Base-by-base conservation (phyloP, 2,888 invertebrate species). In the Lithosia quadra region DNA sequence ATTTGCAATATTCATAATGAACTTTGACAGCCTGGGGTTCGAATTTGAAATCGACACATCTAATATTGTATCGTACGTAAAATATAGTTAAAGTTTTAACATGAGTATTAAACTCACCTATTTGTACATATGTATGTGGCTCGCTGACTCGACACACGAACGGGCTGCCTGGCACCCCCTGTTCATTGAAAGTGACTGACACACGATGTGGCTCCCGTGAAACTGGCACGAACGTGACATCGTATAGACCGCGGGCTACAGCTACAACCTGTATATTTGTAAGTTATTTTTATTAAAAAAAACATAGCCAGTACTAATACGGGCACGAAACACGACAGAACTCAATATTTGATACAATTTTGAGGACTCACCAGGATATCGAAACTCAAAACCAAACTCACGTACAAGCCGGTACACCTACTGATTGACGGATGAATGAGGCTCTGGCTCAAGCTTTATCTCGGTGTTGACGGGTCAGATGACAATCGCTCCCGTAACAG, bases 101-200 rank as follows among this genome's bases (percentile, higher is more conserved):
- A 2, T 10, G 2, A 57, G 33, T 18, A 49, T n/a, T n/a, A 49
- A 56, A 63, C 80, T 91, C 85, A 89, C 96, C 97, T 53, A 97
- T 96, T 85, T 98, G 98, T 63, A 97, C 95, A 86, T 96, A 97
- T 73, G 97, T 97, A 11, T 97, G 96, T 0, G 96, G 96, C 85
- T 97, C 97, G 79, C 95, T 96, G 70, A 97, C 96, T 65, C 96
- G 96, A 67, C 98, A 98, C 78, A 98, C 97, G 93, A 98, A 98
- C 13, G 99, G 99, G 90, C 98, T 98, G 33, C 98, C 98, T 68
- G 98, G 97, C 2, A 98, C 98, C 36, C 98, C 96, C 85, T 98
- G 98, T 84, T 99, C 99, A 86, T 99, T 99, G 92, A 99, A 99
- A 0, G 98, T 98, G 75, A 99, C 98, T 73, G 98, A 98, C 18